Conservation (phyloP, 2,113 vertebrate genomes). For the Probosciger aterrimus region DNA sequence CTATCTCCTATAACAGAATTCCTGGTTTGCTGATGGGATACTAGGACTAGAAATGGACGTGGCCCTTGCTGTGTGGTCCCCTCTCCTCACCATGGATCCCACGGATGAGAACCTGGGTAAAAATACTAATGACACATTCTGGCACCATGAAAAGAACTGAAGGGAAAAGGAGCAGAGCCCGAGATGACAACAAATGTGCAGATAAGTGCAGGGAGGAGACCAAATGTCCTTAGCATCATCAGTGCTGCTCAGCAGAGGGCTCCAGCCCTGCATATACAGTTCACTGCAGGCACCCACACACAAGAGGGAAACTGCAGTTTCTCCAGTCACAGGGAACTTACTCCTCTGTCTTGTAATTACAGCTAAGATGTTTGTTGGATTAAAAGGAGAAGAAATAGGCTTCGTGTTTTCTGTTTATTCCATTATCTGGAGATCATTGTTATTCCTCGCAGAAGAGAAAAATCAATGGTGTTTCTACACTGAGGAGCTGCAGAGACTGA, state of each 20-base stretch:
- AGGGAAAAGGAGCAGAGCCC: background rate
- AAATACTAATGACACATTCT: accelerated
- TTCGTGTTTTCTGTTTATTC: background rate
- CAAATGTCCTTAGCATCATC: background rate
- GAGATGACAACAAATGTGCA: accelerated
- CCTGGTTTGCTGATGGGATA: background rate
- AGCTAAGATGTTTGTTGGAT: background rate
- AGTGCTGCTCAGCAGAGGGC: background rate
- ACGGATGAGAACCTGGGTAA: background rate
- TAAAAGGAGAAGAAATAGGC: background rate
- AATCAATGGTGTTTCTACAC: background rate
- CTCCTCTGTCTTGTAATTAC: background rate
- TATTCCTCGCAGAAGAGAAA: background rate
- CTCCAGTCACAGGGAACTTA: accelerated
- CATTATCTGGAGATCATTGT: background rate
- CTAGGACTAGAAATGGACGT: accelerated
- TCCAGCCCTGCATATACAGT: background rate
- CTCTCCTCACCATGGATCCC: background rate
- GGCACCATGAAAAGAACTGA: accelerated
- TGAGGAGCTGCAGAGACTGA: background rate
- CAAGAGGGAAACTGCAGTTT: background rate
- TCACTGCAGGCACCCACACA: background rate
- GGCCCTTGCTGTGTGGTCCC: background rate
- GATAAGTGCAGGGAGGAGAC: background rate
- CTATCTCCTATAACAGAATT: background rate